Percentiles rank a stretch among this genome's conserved stretches.
These are phyloP conservation scores for Philopotamus ludificatus DNA, from an alignment of 1,140 invertebrate species.

Conservation along the genomic window DNA sequence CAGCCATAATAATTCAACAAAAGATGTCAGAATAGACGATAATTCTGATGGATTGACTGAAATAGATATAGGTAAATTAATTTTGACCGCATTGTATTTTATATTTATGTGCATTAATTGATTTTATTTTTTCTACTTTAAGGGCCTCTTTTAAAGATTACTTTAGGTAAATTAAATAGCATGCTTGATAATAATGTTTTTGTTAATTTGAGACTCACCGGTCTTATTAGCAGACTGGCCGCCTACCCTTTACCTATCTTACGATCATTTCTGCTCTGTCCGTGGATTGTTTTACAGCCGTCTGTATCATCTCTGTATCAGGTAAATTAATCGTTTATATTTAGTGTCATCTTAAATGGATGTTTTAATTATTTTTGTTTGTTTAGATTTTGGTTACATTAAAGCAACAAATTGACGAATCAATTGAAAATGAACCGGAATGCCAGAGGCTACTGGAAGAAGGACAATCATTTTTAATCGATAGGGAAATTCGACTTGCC, in stretches of 20 bases:
- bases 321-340: conserved; percentile 53
- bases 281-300: conserved; percentile 83
- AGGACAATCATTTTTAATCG: conserved; percentile 73
- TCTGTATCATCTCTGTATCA: conserved; percentile 88
- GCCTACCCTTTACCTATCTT: conserved; percentile 86
- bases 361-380: background rate
- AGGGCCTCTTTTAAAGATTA: conserved; percentile 82
- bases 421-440: conserved; percentile 70
- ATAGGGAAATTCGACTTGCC: conserved; percentile 71
- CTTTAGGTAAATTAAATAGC: conserved; percentile 80
- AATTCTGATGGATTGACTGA: conserved; percentile 10
- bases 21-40: background rate
- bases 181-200: conserved; percentile 84
- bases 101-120: background rate
- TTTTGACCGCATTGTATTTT: background rate
- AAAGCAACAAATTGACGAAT: conserved; percentile 83
- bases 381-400: conserved; percentile 75
- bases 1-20: background rate
- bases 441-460: conserved; percentile 68
- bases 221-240: conserved; percentile 81
- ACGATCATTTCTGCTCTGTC: conserved; percentile 82
- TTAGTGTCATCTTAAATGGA: background rate
- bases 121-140: conserved; percentile 16
- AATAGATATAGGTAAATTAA: conserved; percentile 35
- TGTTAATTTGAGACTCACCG: conserved; percentile 86